A percentile compares a stretch with the other conserved stretches of the same genome.
These are phyloP conservation scores for Protodeltote pygarga DNA, from an alignment of 2,888 invertebrate species.

Conservation along the genomic window DNA sequence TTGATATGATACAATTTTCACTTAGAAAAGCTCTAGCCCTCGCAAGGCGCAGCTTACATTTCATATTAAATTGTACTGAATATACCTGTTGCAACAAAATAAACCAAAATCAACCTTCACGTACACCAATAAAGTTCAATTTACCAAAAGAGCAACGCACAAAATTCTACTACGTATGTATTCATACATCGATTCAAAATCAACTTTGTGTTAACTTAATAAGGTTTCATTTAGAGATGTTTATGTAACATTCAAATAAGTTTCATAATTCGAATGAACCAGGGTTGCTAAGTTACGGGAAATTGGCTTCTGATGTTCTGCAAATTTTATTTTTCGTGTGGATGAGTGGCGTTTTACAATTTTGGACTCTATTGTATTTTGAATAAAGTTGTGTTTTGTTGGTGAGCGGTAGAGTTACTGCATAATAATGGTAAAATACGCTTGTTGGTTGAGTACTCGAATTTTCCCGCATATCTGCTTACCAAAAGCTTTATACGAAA, in stretches of 20 bases:
- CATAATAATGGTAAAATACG: conserved; percentile 22
- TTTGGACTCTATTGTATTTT: conserved; percentile 2
- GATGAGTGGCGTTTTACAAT: conserved; percentile 1
- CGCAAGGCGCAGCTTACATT: conserved; percentile 27
- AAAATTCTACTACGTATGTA: conserved; percentile 5
- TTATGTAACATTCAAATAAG: conserved; percentile 30
- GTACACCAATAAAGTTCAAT: not conserved
- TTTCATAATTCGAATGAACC: conserved; percentile 38
- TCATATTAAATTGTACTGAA: conserved; percentile 20
- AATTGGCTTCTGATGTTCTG: conserved; percentile 50
- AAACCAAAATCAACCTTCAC: conserved; percentile 19
- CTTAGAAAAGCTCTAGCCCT: conserved; percentile 14
- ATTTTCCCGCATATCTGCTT: conserved; percentile 30
- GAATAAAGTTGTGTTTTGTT: not conserved
- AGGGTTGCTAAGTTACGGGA: conserved; percentile 68
- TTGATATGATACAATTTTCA: conserved; percentile 30
- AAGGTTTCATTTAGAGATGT: conserved; percentile 33
- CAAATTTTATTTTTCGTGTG: conserved; percentile 27
- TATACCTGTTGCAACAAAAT: conserved; percentile 27
- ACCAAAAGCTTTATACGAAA: conserved; percentile 13
- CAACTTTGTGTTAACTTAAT: conserved; percentile 27
- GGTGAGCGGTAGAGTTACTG: not conserved
- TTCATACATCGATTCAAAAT: conserved; percentile 16
- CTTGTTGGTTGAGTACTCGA: conserved; percentile 23
- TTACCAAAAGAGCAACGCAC: not conserved